Evolutionary conservation across 2,797 vertebrate species (phyloP).

Genomic region (Phoebastria nigripes): DNA sequence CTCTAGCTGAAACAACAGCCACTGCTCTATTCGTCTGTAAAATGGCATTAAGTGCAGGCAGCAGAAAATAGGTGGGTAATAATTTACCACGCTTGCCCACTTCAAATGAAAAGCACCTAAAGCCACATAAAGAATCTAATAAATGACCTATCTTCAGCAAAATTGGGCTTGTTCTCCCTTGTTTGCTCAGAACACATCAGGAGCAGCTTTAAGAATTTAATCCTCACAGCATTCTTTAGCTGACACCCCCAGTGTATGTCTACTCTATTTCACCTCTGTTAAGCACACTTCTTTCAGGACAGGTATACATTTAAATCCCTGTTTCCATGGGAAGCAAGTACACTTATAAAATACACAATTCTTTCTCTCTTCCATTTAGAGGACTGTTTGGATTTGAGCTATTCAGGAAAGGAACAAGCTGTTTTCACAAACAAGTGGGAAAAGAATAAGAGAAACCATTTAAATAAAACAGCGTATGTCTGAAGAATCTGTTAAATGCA

Average conservation of each 20-base stretch:
- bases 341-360: background rate
- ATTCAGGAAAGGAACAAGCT: background rate
- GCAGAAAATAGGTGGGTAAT: slow-evolving; percentile 45
- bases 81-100: background rate
- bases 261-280: background rate
- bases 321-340: background rate
- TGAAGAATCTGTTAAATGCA: background rate
- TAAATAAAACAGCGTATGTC: background rate
- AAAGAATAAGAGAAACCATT: background rate
- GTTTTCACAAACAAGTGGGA: background rate
- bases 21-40: background rate
- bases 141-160: background rate
- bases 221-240: background rate
- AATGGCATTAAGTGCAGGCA: background rate
- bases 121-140: background rate
- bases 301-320: background rate
- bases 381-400: background rate
- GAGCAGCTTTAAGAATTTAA: background rate
- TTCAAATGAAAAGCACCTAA: background rate
- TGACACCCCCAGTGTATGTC: background rate
- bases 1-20: background rate
- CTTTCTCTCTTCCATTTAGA: background rate
- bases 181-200: background rate
- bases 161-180: background rate
- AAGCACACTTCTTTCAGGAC: background rate